These are phyloP conservation scores for Chaetodon trifascialis DNA, from an alignment of 2,113 vertebrate genomes.

Conservation along the genomic window DNA sequence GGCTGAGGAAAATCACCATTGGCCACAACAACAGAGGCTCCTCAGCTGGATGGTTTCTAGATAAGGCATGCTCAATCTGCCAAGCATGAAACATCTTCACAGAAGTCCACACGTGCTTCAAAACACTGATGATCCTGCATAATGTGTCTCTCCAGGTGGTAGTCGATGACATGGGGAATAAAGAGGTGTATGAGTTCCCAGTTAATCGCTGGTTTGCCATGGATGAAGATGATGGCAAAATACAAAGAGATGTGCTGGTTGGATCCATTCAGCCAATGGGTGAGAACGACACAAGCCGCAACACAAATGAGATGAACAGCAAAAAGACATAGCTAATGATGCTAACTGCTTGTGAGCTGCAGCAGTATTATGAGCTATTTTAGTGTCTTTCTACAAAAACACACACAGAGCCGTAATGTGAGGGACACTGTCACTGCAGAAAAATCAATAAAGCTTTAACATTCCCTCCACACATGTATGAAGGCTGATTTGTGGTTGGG, in stretches of 20 bases:
- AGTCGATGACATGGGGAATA: slow-evolving; percentile 97
- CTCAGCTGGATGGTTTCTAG: slow-evolving; percentile 96
- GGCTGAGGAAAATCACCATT: slow-evolving; percentile 92
- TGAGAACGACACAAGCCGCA: slow-evolving; percentile 65
- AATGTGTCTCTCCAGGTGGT: slow-evolving; percentile 83
- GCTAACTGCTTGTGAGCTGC: too few species aligned
- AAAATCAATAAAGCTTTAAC: too few species aligned
- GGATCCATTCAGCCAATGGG: slow-evolving; percentile 93
- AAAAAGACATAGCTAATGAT: too few species aligned
- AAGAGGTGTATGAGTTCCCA: slow-evolving; percentile 92
- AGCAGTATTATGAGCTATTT: too few species aligned
- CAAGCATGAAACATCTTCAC: slow-evolving; percentile 15
- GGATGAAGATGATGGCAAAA: slow-evolving; percentile 96
- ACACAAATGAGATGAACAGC: too few species aligned
- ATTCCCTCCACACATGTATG: too few species aligned
- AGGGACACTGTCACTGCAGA: too few species aligned
- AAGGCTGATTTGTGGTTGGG: too few species aligned
- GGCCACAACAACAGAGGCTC: slow-evolving; percentile 97
- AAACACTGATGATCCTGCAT: not conserved
- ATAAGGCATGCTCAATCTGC: slow-evolving; percentile 82
- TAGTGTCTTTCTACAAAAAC: too few species aligned
- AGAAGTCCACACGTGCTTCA: not conserved
- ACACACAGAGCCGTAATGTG: too few species aligned
- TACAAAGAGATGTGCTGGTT: slow-evolving; percentile 94
- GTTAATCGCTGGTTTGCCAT: slow-evolving; percentile 94